Evolutionary conservation across 2,888 invertebrate species (phyloP), one percentile per base, ranked within the genome.

Genomic region (Drosophila pegasa): DNA sequence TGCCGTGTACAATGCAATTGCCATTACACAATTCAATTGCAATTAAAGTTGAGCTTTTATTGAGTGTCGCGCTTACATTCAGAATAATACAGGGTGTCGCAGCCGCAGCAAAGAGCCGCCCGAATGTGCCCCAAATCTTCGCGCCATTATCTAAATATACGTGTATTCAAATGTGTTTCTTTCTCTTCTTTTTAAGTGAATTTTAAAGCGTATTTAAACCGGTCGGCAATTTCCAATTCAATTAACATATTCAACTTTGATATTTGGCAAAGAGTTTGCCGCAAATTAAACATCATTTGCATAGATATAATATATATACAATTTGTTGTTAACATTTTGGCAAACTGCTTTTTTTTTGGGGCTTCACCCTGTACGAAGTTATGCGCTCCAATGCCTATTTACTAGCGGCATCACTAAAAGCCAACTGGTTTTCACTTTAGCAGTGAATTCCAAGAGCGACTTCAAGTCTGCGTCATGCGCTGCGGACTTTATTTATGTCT

Each of bases 181-280:
- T 2, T 8, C n/a, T n/a, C n/a, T 8, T 16, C 14, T n/a, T 35
- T 25, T 51, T n/a, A 47, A 45, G n/a, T 56, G 16, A 54, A 54
- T 62, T 57, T 73, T 33, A 25, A 56, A 61, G 54, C 62, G 55
- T 63, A 68, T 65, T 71, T 64, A 37, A 73, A 81, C 80, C 68
- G 80, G 80, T 82, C 47, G 18, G 12, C 10, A 18, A 18, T 56
- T 52, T 25, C 2, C 6, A 43, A 48, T 51, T 66, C 18, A 54
- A 64, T 76, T 66, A 61, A 40, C 77, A 87, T 87, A 68, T 51
- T 88, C 55, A 83, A 76, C 84, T 87, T 72, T 87, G 80, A 80
- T 81, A 88, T 88, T 88, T 87, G 41, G 43, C 62, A 55, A 67
- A 75, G 25, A 71, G 50, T 65, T 71, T 63, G 54, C 16, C 50